Evolutionary conservation across 2,113 vertebrate genomes (phyloP).

Genomic region (Plecturocebus donacophilus): DNA sequence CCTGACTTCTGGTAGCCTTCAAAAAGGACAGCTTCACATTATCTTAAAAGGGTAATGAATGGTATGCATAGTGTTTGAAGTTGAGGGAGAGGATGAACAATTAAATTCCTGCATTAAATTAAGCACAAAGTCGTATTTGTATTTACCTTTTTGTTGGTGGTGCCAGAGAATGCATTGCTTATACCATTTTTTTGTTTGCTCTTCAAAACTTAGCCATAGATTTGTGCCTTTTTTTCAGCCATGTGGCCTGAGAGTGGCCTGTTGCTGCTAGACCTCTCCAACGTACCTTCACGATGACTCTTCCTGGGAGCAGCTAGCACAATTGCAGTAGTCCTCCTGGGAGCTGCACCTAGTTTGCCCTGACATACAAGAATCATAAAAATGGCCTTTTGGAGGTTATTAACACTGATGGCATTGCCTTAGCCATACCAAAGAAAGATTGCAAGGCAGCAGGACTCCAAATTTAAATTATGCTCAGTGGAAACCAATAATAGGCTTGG

Average conservation of each 20-base stretch:
- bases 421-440: neutral
- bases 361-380: neutral
- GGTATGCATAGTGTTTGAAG: neutral
- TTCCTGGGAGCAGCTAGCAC: neutral
- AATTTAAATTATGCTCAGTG: neutral
- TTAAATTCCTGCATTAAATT: neutral
- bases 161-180: neutral
- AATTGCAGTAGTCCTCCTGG: neutral
- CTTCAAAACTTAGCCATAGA: neutral
- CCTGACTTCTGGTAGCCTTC: neutral
- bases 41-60: neutral
- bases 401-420: neutral
- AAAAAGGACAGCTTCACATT: neutral
- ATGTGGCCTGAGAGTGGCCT: neutral
- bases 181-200: neutral
- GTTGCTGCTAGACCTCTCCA: rapidly evolving
- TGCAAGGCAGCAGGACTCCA: neutral
- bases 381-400: neutral
- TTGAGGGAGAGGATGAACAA: neutral
- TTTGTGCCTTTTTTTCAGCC: neutral
- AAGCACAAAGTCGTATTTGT: neutral
- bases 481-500: neutral
- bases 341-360: neutral
- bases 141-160: neutral
- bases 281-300: neutral